Conservation (phyloP, 2,888 invertebrate genomes). For the Cantharis flavilabris region DNA sequence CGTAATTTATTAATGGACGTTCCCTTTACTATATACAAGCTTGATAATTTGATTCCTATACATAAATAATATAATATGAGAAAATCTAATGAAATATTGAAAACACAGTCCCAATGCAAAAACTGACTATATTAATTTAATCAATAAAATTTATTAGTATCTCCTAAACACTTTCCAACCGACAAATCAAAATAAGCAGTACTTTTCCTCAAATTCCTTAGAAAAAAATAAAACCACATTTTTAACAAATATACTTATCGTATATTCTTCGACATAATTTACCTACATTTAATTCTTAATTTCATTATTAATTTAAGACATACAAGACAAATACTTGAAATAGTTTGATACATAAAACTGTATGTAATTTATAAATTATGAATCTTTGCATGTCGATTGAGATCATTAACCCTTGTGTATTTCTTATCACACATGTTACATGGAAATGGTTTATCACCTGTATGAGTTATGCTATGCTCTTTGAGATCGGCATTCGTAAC, state of each 20-base stretch:
- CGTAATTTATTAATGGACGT: no score
- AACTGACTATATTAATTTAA: no score
- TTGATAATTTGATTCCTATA: no score
- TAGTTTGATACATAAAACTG: not conserved
- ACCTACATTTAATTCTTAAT: not conserved
- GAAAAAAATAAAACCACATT: not conserved
- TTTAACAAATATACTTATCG: not conserved
- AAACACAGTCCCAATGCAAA: no score
- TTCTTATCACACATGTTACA: constrained; percentile 46
- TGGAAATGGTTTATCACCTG: constrained; percentile 41
- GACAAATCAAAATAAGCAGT: no score
- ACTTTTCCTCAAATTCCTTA: no score
- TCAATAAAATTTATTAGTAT: no score
- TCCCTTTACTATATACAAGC: no score
- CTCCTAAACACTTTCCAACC: no score
- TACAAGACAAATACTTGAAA: not conserved
- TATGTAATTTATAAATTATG: constrained; percentile 29
- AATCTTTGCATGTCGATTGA: constrained; percentile 44
- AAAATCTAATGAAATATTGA: no score
- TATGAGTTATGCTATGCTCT: constrained; percentile 43
- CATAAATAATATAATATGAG: no score
- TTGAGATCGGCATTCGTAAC: constrained; percentile 45
- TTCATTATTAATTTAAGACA: not conserved
- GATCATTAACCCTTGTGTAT: constrained; percentile 44
- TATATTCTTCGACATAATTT: not conserved